Conservation (phyloP, 2,797 vertebrate genomes). For the Melanotaenia boesemani region DNA sequence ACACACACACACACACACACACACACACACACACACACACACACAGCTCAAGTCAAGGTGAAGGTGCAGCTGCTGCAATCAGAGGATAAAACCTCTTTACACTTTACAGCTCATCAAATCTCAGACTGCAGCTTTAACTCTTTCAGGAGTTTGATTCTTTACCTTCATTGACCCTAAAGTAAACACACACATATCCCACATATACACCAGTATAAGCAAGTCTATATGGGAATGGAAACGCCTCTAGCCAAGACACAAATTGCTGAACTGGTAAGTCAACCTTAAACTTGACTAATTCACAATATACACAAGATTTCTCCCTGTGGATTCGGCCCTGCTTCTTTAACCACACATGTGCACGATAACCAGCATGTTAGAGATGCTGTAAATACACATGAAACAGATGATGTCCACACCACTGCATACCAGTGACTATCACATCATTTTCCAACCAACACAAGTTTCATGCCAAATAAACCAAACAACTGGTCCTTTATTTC, state of each 20-base stretch:
- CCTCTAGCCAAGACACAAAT: slow-evolving; percentile 6
- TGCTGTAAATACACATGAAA: background rate
- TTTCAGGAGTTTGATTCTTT: slow-evolving; percentile 34
- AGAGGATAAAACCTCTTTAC: slow-evolving; percentile 48
- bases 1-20: slow-evolving; percentile 15
- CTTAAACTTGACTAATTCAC: slow-evolving; percentile 11
- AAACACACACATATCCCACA: slow-evolving; percentile 1
- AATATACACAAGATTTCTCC: slow-evolving; percentile 3
- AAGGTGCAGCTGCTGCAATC: slow-evolving; percentile 22
- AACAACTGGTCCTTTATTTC: background rate
- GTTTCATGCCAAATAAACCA: background rate
- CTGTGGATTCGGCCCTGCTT: background rate
- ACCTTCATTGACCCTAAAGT: slow-evolving; percentile 19
- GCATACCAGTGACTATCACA: background rate
- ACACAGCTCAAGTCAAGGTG: slow-evolving; percentile 34
- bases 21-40: slow-evolving; percentile 12
- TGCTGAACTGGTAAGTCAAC: background rate
- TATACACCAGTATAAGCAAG: background rate
- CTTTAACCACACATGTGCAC: background rate
- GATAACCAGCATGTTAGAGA: background rate
- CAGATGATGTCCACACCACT: background rate
- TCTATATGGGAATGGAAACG: background rate
- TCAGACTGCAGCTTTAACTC: slow-evolving; percentile 39
- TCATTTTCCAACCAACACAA: background rate
- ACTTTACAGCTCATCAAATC: slow-evolving; percentile 53